Conservation (phyloP, 2,888 invertebrate species). For the Meteorus colon region DNA sequence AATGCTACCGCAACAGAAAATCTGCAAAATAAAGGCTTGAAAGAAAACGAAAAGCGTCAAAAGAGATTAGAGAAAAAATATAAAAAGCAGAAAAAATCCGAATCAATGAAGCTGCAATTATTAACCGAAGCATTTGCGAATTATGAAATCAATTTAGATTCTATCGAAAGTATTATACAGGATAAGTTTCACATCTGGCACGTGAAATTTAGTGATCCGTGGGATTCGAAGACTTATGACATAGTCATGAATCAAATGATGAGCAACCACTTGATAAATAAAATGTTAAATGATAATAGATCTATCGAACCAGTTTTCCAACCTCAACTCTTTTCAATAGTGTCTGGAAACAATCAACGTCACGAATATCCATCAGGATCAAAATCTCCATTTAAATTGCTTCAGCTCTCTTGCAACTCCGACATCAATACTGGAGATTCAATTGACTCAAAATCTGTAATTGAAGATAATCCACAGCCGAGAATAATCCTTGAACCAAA, state of each 20-base stretch:
- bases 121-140: conserved; percentile 48
- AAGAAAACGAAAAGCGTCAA: conserved; percentile 26
- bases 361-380: not conserved
- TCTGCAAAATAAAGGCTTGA: not conserved
- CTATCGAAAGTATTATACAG: conserved; percentile 48
- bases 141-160: conserved; percentile 51
- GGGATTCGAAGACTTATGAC: conserved; percentile 53
- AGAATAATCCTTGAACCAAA: conserved; percentile 59
- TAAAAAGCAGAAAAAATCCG: conserved; percentile 43
- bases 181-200: conserved; percentile 60
- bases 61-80: conserved; percentile 36
- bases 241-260: conserved; percentile 51
- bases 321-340: conserved; percentile 48
- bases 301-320: conserved; percentile 23
- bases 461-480: conserved; percentile 54
- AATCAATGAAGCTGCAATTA: conserved; percentile 34
- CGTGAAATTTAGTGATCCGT: conserved; percentile 55
- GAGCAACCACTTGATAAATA: conserved; percentile 34
- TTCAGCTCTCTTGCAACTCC: not conserved
- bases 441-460: not conserved
- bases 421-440: conserved; percentile 9
- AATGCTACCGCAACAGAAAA: not conserved
- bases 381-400: conserved; percentile 20
- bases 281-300: not conserved
- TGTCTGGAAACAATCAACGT: conserved; percentile 22